Base-by-base conservation (phyloP, 23 tunicate species). In the Botrylloides violaceus region DNA sequence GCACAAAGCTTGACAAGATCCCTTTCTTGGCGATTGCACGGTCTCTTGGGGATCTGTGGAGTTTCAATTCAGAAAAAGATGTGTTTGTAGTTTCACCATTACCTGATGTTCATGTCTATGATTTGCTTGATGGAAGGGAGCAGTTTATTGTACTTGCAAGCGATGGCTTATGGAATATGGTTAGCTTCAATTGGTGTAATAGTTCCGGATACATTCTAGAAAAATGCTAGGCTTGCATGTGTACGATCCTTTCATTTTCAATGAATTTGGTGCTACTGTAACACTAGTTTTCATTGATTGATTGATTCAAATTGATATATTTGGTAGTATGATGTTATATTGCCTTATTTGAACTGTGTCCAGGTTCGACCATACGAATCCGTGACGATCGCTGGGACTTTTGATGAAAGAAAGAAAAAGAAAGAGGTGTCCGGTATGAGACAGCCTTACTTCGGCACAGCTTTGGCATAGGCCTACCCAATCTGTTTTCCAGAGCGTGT, bases 1-100 rank as follows among this genome's bases (percentile, higher is more conserved):
- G 92, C 70, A 92, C 98, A 62, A 84, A 92, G 59, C 72, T 93
- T 30, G 98, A 93, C 79, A 86, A 81, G 72, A 93, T 93, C 29
- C 98, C 98, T 28, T 93, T 93, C 61, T 75, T 93, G 25, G 98
- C 98, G 0, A 85, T 93, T 21, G 88, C 98, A 27, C 71, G 98
- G 19, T 84, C 94, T 3, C 64, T 93, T 1, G 98, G 98, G 2
- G 98, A 93, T 72, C 53, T 93, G 30, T 93, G 98, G 98, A 85
- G 94, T 49, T 93, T 72, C 58, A 93, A 86, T 35, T 81, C 94
- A 6, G 87, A 86, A 58, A 33, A 76, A 27, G 64, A 81, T 63
- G 81, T 81, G 38, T 93, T 80, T 77, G 88, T 86, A 49, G 98
- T 93, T 5, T 84, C 92, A 5, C 98, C 98, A 22, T 81, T 84